Evolutionary conservation across 2,797 vertebrate genomes (phyloP), one percentile per base, ranked within the genome.

Genomic region (Tragelaphus eurycerus): DNA sequence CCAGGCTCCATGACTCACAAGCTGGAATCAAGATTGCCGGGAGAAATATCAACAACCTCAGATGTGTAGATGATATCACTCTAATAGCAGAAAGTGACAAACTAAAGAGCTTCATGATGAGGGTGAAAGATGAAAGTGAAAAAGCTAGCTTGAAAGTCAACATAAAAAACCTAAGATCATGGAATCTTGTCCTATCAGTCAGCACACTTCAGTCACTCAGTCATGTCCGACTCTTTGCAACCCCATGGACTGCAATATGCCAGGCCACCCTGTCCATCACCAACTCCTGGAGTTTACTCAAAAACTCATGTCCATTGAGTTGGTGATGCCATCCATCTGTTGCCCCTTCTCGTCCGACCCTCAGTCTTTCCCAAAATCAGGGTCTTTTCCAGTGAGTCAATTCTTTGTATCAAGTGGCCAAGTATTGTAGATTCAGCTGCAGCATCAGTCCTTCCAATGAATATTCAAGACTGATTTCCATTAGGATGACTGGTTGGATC

Each of bases 291-390:
- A 67, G n/a, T 67, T 67, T 38, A 71, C 64, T 71, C 19, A 38
- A 38, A 67, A 67, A 38, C 19, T 38, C n/a, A 12, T 38, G 19
- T 12, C 10, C n/a, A 21, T 12, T 38, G 64, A 71, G 19, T 71
- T 10, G 0, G 1, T 71, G n/a, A 71, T 71, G 19, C n/a, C 34
- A 71, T 38, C 9, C 19, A 21, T 38, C 64, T 21, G n/a, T 38
- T 4, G 2, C n/a, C 17, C 64, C 64, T 38, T 38, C 64, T 71
- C n/a, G n/a, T 67, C n/a, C 64, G 0, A 0, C 19, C n/a, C 12
- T 38, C 64, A 71, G n/a, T 21, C 64, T 71, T 71, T 71, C 64
- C 19, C 64, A 1, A 11, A 11, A 21, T 71, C 64, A 34, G 64
- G n/a, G 1, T 71, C n/a, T 38, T 71, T 21, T 38, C n/a, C 64